These are phyloP conservation scores for Emmelina monodactyla DNA, from an alignment of 2,888 invertebrate species.

Conservation along the genomic window DNA sequence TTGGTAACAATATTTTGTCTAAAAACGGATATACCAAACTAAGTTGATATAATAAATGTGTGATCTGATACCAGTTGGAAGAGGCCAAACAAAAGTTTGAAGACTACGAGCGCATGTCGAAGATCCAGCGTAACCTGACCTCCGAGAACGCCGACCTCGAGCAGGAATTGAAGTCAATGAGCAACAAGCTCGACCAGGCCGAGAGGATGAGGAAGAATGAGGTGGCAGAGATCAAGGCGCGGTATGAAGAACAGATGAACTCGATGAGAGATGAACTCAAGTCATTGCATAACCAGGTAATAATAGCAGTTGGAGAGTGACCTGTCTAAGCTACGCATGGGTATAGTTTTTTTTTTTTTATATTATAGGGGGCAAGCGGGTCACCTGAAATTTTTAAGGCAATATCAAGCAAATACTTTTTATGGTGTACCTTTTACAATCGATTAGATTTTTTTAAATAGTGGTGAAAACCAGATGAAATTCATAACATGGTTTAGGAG, in stretches of 20 bases:
- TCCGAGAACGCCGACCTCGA: constrained; percentile 80
- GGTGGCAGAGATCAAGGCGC: constrained; percentile 78
- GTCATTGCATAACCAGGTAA: constrained; percentile 79
- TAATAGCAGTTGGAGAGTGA: neutral
- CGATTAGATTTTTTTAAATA: no score
- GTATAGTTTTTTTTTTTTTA: constrained; percentile 1
- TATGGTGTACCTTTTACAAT: no score
- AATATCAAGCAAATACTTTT: no score
- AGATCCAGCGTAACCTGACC: constrained; percentile 80
- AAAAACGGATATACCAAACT: no score
- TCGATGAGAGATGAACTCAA: constrained; percentile 84
- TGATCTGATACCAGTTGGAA: constrained; percentile 66
- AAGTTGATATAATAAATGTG: neutral
- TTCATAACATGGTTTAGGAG: no score
- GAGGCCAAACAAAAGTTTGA: constrained; percentile 81
- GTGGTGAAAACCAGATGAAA: no score
- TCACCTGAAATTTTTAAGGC: neutral
- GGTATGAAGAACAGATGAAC: constrained; percentile 85
- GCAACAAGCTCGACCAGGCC: constrained; percentile 69
- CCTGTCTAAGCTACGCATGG: neutral
- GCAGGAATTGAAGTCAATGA: constrained; percentile 75
- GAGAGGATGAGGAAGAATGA: constrained; percentile 82
- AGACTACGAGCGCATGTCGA: constrained; percentile 85
- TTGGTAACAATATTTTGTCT: neutral
- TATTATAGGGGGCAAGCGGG: neutral